phyloP scores from a whole-genome alignment of 2,113 vertebrate species.

The mouse (Mus musculus) region DNA sequence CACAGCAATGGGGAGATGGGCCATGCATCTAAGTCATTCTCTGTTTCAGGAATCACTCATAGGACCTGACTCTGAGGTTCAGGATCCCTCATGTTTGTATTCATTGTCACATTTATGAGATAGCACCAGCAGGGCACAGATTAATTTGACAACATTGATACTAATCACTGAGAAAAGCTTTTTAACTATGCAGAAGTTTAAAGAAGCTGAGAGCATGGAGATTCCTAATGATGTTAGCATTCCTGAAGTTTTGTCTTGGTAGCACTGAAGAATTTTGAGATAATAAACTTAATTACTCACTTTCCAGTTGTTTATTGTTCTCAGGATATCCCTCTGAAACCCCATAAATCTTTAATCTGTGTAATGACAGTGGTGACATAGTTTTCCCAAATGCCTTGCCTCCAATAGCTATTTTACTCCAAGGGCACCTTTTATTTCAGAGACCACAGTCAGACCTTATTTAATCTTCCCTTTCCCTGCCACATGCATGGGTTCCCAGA shows the following conservation, averaged over 20 bases:
- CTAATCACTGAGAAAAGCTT: not conserved
- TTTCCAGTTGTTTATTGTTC: not conserved
- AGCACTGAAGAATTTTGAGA: not conserved
- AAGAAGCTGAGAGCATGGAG: not conserved
- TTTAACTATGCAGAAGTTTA: not conserved
- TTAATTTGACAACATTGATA: not conserved
- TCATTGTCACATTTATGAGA: not conserved
- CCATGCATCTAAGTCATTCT: fast-evolving
- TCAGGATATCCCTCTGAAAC: not conserved
- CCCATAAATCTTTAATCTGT: not conserved
- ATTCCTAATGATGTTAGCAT: not conserved
- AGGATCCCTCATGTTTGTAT: not conserved
- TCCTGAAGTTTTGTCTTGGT: not conserved
- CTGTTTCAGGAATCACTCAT: not conserved
- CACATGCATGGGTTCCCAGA: fast-evolving
- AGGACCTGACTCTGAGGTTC: too few species aligned
- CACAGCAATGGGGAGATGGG: fast-evolving
- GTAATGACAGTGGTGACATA: not conserved
- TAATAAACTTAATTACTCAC: not conserved
- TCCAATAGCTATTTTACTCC: not conserved
- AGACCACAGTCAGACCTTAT: not conserved
- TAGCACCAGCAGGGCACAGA: too few species aligned
- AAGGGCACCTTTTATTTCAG: not conserved
- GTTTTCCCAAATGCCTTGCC: not conserved
- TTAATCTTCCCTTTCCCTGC: not conserved